phyloP scores from a whole-genome alignment of 2,113 vertebrate genomes.

The Gobius niger region DNA sequence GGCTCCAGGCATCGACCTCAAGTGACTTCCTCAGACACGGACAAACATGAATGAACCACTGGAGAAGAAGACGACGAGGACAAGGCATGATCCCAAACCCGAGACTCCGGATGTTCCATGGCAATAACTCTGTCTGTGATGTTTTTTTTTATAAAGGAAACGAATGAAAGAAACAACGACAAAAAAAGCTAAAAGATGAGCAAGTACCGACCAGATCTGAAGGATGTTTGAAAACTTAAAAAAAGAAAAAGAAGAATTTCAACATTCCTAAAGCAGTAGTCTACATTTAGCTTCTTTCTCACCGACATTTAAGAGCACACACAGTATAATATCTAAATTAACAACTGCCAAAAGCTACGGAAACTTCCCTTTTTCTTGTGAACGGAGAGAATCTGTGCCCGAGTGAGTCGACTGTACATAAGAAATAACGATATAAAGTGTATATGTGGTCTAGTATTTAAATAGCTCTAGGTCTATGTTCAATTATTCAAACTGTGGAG shows the following conservation, averaged over 20 bases:
- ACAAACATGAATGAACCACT: slow-evolving; percentile 1
- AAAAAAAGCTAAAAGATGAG: not conserved
- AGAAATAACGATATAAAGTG: slow-evolving; percentile 34
- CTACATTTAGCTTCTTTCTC: slow-evolving; percentile 4
- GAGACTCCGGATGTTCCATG: not conserved
- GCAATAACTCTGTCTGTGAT: slow-evolving; percentile 1
- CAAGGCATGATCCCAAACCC: slow-evolving; percentile 8
- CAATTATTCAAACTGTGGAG: slow-evolving; percentile 17
- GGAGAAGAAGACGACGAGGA: slow-evolving; percentile 1
- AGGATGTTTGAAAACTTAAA: not conserved
- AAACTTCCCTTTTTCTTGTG: not conserved
- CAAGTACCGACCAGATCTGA: not conserved
- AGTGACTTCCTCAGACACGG: slow-evolving; percentile 45
- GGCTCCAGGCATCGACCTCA: slow-evolving; percentile 61
- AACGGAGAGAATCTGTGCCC: not conserved
- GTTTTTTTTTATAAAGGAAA: not conserved
- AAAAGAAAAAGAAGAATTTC: not conserved
- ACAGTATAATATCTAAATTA: not conserved
- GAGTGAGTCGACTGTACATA: slow-evolving; percentile 32
- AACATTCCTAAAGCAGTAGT: slow-evolving; percentile 1
- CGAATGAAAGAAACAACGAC: not conserved
- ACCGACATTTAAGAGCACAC: not conserved
- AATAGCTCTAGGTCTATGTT: slow-evolving; percentile 38
- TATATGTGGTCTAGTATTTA: slow-evolving; percentile 29
- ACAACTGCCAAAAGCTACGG: not conserved